Percentiles rank a stretch among this genome's conserved stretches.
Evolutionary conservation across 1,140 invertebrate species (phyloP).

Genomic region (Aphaenogaster rudis): DNA sequence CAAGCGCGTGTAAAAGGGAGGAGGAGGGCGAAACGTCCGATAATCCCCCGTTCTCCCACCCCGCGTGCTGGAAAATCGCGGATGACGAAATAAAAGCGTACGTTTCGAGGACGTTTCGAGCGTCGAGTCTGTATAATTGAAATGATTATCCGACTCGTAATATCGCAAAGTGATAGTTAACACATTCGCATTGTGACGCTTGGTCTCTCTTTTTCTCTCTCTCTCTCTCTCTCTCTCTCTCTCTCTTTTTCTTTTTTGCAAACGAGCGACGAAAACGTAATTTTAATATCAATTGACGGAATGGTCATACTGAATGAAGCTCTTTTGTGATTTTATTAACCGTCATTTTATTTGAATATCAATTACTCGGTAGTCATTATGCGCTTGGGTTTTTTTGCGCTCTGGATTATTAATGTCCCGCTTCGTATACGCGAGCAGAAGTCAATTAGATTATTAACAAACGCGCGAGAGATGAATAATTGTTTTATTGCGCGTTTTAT

Average conservation of each 20-base stretch:
- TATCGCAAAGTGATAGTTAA: conserved; percentile 48
- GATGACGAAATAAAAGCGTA: conserved; percentile 48
- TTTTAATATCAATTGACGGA: conserved; percentile 56
- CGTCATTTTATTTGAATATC: conserved; percentile 61
- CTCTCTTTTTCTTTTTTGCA: not conserved
- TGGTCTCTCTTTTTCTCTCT: not conserved
- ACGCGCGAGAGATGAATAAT: conserved; percentile 48
- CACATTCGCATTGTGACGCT: conserved; percentile 22
- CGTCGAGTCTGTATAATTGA: conserved; percentile 47
- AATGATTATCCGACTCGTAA: conserved; percentile 54
- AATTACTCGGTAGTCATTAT: conserved; percentile 53
- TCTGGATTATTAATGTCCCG: conserved; percentile 33
- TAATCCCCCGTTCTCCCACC: not conserved
- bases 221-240: not conserved
- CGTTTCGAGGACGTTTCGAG: conserved; percentile 33
- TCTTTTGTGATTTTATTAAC: conserved; percentile 48
- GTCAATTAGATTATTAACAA: conserved; percentile 60
- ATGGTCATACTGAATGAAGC: conserved; percentile 10
- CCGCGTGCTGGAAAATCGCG: conserved; percentile 62
- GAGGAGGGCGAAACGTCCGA: conserved; percentile 9
- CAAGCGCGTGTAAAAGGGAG: conserved; percentile 14
- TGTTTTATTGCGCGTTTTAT: conserved; percentile 52
- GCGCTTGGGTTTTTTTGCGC: conserved; percentile 16
- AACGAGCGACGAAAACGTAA: conserved; percentile 46
- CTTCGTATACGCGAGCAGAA: conserved; percentile 21